Evolutionary conservation across 2,113 vertebrate genomes (phyloP).

Genomic region (Rafetus swinhoei): DNA sequence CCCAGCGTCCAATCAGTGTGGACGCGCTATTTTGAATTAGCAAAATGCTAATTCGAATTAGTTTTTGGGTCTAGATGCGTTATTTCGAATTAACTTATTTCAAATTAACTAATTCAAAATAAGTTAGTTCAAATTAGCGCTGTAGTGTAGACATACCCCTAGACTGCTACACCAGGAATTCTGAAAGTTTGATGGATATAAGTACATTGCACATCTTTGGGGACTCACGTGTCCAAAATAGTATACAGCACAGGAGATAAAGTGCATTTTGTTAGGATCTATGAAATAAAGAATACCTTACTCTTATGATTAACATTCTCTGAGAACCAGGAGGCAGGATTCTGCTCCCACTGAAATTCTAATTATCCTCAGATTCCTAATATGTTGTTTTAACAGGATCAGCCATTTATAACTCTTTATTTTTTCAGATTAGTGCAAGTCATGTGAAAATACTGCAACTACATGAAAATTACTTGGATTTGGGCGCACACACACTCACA

Average conservation of each 20-base stretch:
- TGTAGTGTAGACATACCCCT: not conserved
- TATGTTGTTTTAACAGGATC: not conserved
- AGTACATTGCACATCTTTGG: not conserved
- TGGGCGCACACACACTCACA: not conserved
- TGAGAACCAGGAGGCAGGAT: not conserved
- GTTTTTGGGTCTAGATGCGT: too few relatives aligned
- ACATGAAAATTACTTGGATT: not conserved
- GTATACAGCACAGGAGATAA: not conserved
- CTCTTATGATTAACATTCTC: not conserved
- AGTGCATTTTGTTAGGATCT: not conserved
- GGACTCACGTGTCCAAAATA: not conserved
- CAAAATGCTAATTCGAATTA: too few relatives aligned
- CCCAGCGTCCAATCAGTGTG: too few relatives aligned
- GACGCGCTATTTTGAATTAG: too few relatives aligned
- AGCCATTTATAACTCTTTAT: not conserved
- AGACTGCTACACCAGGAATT: not conserved
- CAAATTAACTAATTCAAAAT: too few relatives aligned
- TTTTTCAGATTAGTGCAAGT: not conserved
- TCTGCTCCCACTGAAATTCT: not conserved
- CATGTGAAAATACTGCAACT: not conserved
- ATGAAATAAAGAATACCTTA: not conserved
- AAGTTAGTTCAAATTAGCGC: too few relatives aligned
- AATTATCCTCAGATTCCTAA: not conserved
- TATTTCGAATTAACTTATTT: too few relatives aligned
- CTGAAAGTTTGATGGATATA: not conserved